phyloP scores from a whole-genome alignment of 2,113 vertebrate genomes.

The Thryonomys swinderianus region DNA sequence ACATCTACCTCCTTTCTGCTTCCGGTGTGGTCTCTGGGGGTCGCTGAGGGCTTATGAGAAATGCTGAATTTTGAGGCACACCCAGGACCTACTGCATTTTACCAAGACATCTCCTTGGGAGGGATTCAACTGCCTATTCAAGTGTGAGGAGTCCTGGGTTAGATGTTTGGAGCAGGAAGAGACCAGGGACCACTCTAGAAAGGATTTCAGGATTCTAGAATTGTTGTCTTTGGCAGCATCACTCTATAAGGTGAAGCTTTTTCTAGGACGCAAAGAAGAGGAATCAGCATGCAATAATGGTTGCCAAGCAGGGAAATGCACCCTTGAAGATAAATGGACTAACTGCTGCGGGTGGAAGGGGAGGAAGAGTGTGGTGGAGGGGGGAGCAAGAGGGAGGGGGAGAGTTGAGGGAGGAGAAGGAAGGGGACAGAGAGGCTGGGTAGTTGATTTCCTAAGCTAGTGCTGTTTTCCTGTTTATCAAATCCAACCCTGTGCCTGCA shows the following conservation, averaged over 20 bases:
- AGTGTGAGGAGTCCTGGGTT: not conserved
- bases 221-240: not conserved
- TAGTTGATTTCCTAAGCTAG: not conserved
- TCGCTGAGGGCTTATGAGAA: not conserved
- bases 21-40: not conserved
- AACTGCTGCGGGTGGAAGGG: not conserved
- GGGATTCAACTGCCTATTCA: not conserved
- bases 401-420: no score
- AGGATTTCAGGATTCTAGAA: not conserved
- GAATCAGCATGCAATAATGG: not conserved
- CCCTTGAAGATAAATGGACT: not conserved
- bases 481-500: not conserved
- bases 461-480: not conserved
- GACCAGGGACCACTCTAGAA: not conserved
- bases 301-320: not conserved
- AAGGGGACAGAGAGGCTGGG: not conserved
- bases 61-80: not conserved
- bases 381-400: not conserved
- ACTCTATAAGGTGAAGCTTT: rapidly evolving
- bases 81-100: not conserved
- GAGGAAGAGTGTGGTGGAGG: no score
- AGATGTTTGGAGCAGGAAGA: not conserved
- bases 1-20: not conserved
- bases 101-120: rapidly evolving
- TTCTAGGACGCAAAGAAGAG: not conserved